Conservation (phyloP, 2,888 invertebrate genomes). For the Eupithecia insigniata region DNA sequence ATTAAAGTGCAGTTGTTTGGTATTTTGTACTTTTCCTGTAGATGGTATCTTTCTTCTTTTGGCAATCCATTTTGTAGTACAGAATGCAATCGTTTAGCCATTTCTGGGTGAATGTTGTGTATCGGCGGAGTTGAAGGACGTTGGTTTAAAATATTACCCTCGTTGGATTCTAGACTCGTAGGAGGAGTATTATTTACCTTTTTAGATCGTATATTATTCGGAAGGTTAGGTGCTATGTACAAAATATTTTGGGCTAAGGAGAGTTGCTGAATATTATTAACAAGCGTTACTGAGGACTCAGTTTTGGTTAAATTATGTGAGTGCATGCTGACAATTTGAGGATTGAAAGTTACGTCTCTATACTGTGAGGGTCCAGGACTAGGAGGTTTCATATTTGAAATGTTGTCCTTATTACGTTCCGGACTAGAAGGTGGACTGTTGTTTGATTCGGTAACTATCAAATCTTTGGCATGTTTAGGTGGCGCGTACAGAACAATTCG, state of each 20-base stretch:
- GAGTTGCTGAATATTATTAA: neutral
- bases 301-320: neutral
- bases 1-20: conserved; percentile 17
- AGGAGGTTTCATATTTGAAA: neutral
- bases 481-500: neutral
- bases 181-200: neutral
- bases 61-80: neutral
- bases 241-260: neutral
- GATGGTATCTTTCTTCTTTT: neutral
- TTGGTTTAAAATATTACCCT: neutral
- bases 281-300: neutral
- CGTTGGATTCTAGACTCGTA: neutral
- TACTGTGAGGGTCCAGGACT: neutral
- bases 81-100: neutral
- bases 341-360: neutral
- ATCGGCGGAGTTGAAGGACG: neutral
- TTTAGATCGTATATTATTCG: neutral
- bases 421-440: neutral
- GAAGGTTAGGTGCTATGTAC: neutral
- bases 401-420: neutral
- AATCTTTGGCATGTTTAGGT: neutral
- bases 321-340: neutral
- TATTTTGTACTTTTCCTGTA: neutral
- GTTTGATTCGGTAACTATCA: neutral
- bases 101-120: neutral